These are phyloP conservation scores for Escarpia spicata DNA, from an alignment of 2,888 invertebrate genomes.

Conservation along the genomic window DNA sequence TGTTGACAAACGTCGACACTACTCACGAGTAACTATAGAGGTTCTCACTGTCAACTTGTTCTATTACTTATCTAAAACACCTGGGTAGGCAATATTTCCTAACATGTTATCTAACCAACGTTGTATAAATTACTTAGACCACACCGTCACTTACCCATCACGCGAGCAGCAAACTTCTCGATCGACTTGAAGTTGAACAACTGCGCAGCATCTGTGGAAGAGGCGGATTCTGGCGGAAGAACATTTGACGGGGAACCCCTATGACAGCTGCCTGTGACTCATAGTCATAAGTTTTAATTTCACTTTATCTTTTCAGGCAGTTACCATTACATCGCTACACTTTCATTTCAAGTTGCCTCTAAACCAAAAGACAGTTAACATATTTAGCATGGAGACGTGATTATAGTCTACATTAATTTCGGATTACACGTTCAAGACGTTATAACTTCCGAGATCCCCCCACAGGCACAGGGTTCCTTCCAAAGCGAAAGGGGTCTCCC, in stretches of 20 bases:
- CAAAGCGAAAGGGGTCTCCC: not conserved
- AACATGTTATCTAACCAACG: no score
- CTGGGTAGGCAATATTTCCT: no score
- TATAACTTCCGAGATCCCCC: not conserved
- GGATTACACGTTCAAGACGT: not conserved
- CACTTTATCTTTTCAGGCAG: no score
- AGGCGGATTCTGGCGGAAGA: not conserved
- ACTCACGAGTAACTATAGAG: no score
- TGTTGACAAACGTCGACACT: no score
- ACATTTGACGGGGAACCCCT: not conserved
- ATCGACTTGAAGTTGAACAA: not conserved
- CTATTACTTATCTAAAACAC: no score
- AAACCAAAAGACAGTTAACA: not conserved
- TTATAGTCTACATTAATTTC: not conserved
- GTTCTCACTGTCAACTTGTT: no score
- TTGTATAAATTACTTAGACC: not conserved
- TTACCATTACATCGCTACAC: no score
- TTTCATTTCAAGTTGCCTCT: not conserved
- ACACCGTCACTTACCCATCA: not conserved
- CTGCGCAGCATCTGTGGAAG: not conserved
- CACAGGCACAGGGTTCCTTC: not conserved
- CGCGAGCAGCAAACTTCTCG: not conserved
- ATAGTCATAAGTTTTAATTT: no score
- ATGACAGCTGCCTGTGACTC: not conserved
- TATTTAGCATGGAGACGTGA: not conserved